Evolutionary conservation across 2,113 vertebrate genomes (phyloP).

Genomic region (Seriola aureovittata): DNA sequence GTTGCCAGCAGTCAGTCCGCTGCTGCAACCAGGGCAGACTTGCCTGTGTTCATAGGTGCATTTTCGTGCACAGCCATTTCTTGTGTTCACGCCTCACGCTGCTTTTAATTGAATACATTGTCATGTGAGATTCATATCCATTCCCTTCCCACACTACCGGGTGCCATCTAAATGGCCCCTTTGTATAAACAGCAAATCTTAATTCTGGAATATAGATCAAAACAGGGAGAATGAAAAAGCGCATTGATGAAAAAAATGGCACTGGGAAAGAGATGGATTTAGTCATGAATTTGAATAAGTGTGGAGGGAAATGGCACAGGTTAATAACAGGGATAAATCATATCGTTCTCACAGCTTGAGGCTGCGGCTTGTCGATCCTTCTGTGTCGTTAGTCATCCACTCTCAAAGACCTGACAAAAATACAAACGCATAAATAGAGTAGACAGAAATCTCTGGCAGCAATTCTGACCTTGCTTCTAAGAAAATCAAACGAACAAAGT

Average conservation of each 20-base stretch:
- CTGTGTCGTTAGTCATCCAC: conserved; percentile 71
- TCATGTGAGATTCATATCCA: conserved; percentile 65
- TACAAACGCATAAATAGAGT: conserved; percentile 69
- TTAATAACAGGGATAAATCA: conserved; percentile 81
- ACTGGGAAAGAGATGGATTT: conserved; percentile 58
- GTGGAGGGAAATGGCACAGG: conserved; percentile 68
- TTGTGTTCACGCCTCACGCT: conserved; percentile 29
- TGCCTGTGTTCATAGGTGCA: neutral
- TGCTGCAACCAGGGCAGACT: neutral
- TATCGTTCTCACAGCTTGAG: conserved; percentile 67
- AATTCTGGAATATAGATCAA: conserved; percentile 68
- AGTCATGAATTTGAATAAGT: conserved; percentile 73
- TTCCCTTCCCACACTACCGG: conserved; percentile 28
- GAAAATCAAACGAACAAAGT: conserved; percentile 58
- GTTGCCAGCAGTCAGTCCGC: neutral
- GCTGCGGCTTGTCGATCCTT: conserved; percentile 69
- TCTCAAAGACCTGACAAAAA: conserved; percentile 75
- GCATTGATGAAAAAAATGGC: conserved; percentile 42
- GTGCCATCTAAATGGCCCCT: conserved; percentile 48
- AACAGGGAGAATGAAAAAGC: conserved; percentile 39
- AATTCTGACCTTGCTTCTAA: conserved; percentile 68
- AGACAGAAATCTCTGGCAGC: conserved; percentile 61
- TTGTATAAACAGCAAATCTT: conserved; percentile 73
- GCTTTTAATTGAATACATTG: conserved; percentile 68
- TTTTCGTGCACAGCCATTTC: conserved; percentile 42